Evolutionary conservation across 2,113 vertebrate species (phyloP).

Genomic region (Poeciliopsis retropinna): DNA sequence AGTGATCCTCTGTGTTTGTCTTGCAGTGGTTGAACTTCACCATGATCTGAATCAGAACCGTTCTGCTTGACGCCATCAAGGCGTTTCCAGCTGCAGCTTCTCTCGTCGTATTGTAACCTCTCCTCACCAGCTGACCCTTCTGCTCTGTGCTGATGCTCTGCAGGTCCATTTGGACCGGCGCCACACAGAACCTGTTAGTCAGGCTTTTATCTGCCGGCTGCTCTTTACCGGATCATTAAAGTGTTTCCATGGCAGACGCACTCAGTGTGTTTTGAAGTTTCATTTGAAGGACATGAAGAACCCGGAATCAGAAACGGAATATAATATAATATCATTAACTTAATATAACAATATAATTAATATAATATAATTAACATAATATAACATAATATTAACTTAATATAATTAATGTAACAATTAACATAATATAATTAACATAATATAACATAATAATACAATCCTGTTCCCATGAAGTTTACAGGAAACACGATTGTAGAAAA

Average conservation of each 20-base stretch:
- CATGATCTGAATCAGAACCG: slow-evolving; percentile 62
- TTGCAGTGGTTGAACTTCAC: slow-evolving; percentile 68
- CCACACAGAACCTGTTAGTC: background rate
- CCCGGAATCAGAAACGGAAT: too few species aligned
- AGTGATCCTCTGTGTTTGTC: background rate
- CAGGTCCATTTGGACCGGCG: background rate
- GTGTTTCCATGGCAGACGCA: background rate
- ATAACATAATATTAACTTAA: too few species aligned
- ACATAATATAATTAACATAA: too few species aligned
- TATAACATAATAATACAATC: too few species aligned
- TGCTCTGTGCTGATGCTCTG: background rate
- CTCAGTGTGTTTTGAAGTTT: too few species aligned
- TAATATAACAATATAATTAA: too few species aligned
- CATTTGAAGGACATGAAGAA: too few species aligned
- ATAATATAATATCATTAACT: too few species aligned
- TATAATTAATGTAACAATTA: too few species aligned
- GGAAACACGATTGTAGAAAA: too few species aligned
- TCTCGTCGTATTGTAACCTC: background rate
- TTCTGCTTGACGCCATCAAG: background rate
- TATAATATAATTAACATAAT: too few species aligned
- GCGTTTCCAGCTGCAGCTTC: slow-evolving; percentile 10
- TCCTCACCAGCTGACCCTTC: background rate
- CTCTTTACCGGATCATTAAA: background rate
- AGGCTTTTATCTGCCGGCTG: background rate
- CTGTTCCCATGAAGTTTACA: too few species aligned